These are phyloP conservation scores for Heterodera schachtii DNA, from an alignment of 1,140 invertebrate species.

Conservation along the genomic window DNA sequence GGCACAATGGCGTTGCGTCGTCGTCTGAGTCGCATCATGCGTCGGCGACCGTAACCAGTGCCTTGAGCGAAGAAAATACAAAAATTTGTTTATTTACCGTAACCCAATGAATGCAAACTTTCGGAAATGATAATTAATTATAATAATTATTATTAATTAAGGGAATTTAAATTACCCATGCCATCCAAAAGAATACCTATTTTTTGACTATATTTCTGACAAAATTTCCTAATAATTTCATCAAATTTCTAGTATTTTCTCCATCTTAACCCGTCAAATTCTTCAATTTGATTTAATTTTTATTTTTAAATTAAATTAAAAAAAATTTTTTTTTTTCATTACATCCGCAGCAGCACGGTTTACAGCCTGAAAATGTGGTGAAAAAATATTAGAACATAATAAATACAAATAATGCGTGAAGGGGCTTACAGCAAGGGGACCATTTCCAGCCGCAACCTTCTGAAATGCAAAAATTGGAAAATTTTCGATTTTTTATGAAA, in stretches of 20 bases:
- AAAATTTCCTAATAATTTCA: too few relatives aligned
- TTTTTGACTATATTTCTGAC: too few relatives aligned
- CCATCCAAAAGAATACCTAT: too few relatives aligned
- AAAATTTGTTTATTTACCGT: too few relatives aligned
- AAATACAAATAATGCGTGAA: not conserved
- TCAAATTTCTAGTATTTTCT: too few relatives aligned
- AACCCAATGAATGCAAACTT: too few relatives aligned
- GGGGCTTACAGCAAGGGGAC: slow-evolving; percentile 24
- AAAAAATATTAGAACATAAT: not conserved
- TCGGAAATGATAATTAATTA: too few relatives aligned
- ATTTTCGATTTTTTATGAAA: not conserved
- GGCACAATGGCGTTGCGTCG: not conserved
- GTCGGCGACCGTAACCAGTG: slow-evolving; percentile 32
- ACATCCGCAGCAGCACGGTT: slow-evolving; percentile 18
- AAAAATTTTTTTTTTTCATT: not conserved
- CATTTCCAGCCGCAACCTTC: slow-evolving; percentile 30
- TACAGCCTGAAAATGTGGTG: slow-evolving; percentile 5
- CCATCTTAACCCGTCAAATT: not conserved
- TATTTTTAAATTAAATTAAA: not conserved
- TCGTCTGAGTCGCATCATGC: slow-evolving; percentile 9
- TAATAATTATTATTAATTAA: too few relatives aligned
- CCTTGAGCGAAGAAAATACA: not conserved
- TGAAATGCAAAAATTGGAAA: not conserved
- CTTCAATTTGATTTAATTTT: not conserved
- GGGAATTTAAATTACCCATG: too few relatives aligned